Evolutionary conservation across 30 jellyfish, hydroid and myxozoan genomes (phyloP).

Genomic region (Clytia hemisphaerica): DNA sequence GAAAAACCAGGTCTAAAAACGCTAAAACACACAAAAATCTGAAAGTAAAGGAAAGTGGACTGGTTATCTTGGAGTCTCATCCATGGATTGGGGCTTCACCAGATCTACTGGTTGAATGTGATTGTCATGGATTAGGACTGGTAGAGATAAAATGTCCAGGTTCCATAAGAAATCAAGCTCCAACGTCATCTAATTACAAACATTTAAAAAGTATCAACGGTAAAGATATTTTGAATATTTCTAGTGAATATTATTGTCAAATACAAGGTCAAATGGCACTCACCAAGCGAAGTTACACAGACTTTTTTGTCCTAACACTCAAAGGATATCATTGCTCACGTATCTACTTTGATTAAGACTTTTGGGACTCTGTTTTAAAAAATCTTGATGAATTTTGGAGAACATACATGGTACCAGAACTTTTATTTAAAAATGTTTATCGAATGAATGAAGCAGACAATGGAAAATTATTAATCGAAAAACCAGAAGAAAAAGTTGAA

Average conservation of each 20-base stretch:
- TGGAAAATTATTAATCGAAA: too few relatives aligned
- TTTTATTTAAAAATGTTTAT: too few relatives aligned
- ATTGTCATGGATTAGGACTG: constrained; percentile 14
- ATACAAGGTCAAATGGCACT: constrained; percentile 38
- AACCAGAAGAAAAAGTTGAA: too few relatives aligned
- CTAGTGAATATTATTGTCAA: constrained; percentile 30
- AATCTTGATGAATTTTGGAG: too few relatives aligned
- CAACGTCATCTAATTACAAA: background rate
- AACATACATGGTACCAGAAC: too few relatives aligned
- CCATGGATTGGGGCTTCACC: constrained; percentile 15
- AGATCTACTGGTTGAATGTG: constrained; percentile 19
- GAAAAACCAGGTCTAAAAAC: too few relatives aligned
- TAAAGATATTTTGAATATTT: background rate
- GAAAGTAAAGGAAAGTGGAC: constrained; percentile 14
- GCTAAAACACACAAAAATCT: background rate
- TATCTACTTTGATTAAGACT: too few relatives aligned
- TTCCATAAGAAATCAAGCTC: background rate
- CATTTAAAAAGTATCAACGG: constrained; percentile 5
- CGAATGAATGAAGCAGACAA: too few relatives aligned
- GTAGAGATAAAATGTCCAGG: constrained; percentile 37
- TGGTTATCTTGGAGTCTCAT: constrained; percentile 9
- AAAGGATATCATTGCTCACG: constrained; percentile 15
- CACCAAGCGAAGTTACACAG: constrained; percentile 7
- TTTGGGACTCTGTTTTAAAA: too few relatives aligned
- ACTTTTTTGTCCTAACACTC: constrained; percentile 13